Conservation (phyloP, 2,113 vertebrate genomes). For the Gulo gulo region DNA sequence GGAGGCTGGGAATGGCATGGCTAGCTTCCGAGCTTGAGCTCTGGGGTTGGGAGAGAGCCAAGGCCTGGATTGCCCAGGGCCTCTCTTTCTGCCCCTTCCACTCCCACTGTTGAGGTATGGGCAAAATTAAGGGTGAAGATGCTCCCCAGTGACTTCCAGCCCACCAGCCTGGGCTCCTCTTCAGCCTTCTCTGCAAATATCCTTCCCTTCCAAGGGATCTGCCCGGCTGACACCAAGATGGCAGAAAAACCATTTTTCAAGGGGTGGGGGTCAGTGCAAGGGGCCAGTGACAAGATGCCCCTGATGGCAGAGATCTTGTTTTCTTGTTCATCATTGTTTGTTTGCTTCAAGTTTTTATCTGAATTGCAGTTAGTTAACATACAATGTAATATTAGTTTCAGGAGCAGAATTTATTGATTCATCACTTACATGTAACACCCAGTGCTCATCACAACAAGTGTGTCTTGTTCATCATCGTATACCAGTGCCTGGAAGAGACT, state of each 20-base stretch:
- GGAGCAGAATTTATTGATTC: not conserved
- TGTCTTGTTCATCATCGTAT: not conserved
- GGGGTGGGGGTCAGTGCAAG: not conserved
- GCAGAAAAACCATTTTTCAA: not conserved
- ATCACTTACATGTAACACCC: not conserved
- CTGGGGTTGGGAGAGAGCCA: not conserved
- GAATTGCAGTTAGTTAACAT: not conserved
- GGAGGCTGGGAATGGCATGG: not conserved
- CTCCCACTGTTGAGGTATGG: not conserved
- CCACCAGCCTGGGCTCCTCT: not conserved
- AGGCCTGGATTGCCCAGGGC: not conserved
- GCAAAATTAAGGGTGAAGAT: not conserved
- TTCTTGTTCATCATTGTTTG: not conserved
- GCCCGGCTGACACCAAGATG: not conserved
- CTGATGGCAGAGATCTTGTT: not conserved
- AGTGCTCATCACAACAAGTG: not conserved
- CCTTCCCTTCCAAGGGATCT: not conserved
- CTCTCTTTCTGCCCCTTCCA: not conserved
- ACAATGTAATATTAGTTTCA: not conserved
- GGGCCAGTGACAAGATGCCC: not conserved
- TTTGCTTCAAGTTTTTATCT: not conserved
- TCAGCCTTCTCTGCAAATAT: not conserved
- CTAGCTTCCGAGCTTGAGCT: constrained; percentile 37
- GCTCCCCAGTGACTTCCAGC: not conserved
- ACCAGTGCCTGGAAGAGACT: not conserved